Base-by-base conservation (phyloP, 2,888 invertebrate genomes). In the Chymomyza amoena region DNA sequence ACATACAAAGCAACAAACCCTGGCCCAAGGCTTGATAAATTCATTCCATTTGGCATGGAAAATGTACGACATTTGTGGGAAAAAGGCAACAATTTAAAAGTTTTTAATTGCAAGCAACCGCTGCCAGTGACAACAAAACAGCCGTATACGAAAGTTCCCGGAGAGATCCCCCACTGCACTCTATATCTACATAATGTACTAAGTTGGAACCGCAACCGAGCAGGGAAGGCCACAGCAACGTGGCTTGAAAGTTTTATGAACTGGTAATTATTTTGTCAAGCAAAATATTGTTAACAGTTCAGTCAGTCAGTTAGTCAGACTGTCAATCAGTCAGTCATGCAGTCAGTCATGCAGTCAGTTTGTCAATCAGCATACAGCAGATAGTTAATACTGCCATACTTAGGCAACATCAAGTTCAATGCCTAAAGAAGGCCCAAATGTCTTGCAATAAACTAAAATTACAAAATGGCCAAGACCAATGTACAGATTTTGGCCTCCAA, bases 41-140 rank as follows among this genome's bases (percentile, higher is more conserved):
- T 32, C 63, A 67, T 64, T 61, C 28, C 66, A 64, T 72, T 20
- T 63, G 52, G 52, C 64, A 54, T 64, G 52, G 60, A 54, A 66
- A 45, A 45, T 45, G 39, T 45, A 70, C 10, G 68, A 72, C 51
- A 62, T 63, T 65, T 20, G 28, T 64, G 54, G 45, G 66, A 51
- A 59, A 70, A 68, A 61, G 68, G 69, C 70, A 76, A 71, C 73
- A 54, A 69, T 81, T 70, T 62, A 64, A 79, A 84, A 84, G 87
- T 87, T 84, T 87, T 87, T 84, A 84, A 84, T 84, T 87, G 87
- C 81, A 72, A 82, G 77, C 87, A 82, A 84, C 84, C 84, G 81
- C 86, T 83, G 87, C 72, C 76, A 77, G 78, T 84, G 87, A 86
- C 82, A 84, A 84, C 81, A 45, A 45, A 45, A 45, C 39, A 45